Conservation (phyloP, 1,140 invertebrate genomes). For the Zaprionus nigranus region DNA sequence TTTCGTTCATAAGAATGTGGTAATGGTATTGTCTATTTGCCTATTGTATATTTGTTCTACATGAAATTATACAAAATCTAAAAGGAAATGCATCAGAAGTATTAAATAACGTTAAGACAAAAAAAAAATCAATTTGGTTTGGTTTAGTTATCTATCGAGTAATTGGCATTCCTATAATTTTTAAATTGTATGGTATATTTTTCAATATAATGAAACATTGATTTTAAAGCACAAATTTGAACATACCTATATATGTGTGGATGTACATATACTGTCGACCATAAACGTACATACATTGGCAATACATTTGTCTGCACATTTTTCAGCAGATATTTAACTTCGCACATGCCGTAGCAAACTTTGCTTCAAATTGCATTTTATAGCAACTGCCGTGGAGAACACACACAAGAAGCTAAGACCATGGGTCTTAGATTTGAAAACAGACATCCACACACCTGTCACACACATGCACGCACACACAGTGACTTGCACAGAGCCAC, state of each 20-base stretch:
- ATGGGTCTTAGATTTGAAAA: conserved; percentile 55
- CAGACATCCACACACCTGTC: conserved; percentile 20
- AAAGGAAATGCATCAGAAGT: too few relatives aligned
- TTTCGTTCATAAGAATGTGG: conserved; percentile 17
- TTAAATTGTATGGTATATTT: too few relatives aligned
- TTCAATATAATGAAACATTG: neutral
- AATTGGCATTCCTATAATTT: too few relatives aligned
- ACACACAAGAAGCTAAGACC: conserved; percentile 43
- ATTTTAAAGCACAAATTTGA: neutral
- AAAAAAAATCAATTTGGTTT: too few relatives aligned
- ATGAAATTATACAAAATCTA: too few relatives aligned
- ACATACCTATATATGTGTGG: too few relatives aligned
- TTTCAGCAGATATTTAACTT: conserved; percentile 24
- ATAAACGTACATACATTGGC: too few relatives aligned
- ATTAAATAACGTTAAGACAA: too few relatives aligned
- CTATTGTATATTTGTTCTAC: too few relatives aligned
- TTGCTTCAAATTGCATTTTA: conserved; percentile 46
- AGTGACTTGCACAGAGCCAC: conserved; percentile 15
- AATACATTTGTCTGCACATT: neutral
- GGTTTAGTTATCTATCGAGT: too few relatives aligned
- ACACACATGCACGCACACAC: conserved; percentile 23
- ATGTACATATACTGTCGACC: neutral
- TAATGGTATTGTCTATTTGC: too few relatives aligned
- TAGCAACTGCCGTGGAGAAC: conserved; percentile 19
- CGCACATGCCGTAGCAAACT: conserved; percentile 32